Evolutionary conservation across 2,888 invertebrate genomes (phyloP), one percentile per base, ranked within the genome.

Genomic region (Drosophila mimetica): DNA sequence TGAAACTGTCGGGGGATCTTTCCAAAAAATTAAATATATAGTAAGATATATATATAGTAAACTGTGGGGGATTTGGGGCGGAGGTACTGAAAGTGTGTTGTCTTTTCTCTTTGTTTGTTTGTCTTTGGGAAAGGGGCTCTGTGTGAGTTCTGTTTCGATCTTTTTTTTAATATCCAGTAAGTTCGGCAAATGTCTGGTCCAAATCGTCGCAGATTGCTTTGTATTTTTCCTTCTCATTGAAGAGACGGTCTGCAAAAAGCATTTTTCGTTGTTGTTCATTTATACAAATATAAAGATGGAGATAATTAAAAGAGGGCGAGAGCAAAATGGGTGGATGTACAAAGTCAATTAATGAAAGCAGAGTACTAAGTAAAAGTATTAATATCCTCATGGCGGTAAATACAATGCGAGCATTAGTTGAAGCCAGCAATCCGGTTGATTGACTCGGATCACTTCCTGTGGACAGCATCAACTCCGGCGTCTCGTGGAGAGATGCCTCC

Each of bases 201-300:
- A 98, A 94, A 94, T 98, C 98, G 94, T 98, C 98, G 94, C 97
- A 97, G 95, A 98, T 97, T 93, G 96, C 95, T 96, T 98, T 98
- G 96, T 97, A 96, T 92, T 96, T 96, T 93, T 96, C 96, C 93
- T 96, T 97, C 91, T 92, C 92, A 93, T 94, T 94, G 94, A 95
- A 95, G 93, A 96, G 94, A 91, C 94, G 93, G 94, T 96, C 96
- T 96, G 95, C 86, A 95, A 95, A 87, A 91, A 90, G 92, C 91
- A 91, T 90, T 71, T 90, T 82, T 71, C 79, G 25, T 75, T 28
- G 69, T 77, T 77, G 46, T 69, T 69, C 71, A 69, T 76, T 74
- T 84, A 81, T 84, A 82, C 48, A 67, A 75, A 78, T 85, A 84
- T 86, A 78, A 78, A 85, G 72, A 75, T 30, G 76, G 72, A 73